Evolutionary conservation across 1,140 invertebrate species (phyloP), one percentile per base, ranked within the genome.

Genomic region (Megalopta genalis): DNA sequence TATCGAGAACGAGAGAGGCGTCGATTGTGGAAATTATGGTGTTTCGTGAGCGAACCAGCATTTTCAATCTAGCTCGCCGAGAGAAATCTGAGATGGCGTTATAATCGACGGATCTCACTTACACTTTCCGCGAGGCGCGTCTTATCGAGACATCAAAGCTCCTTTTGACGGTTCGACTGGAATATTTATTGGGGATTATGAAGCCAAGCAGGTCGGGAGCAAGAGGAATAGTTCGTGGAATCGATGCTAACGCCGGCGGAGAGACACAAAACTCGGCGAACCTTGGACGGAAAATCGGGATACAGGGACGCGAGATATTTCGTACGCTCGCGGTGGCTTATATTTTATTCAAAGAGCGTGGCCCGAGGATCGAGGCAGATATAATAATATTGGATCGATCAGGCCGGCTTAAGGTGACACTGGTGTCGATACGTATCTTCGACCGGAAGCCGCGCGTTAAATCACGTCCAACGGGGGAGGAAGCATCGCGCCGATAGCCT

Each of bases 331-430:
- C 21, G 54, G 5, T 2, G 2, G 27, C 21, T 52, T 62, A 66
- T 74, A 77, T 60, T 62, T 74, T 79, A 79, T 79, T 79, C 71
- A 67, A n/a, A 1, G 18, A 14, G 23, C 14, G 68, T 27, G 23
- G 14, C 10, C 39, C 18, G 10, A 23, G 52, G 21, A 64, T 39
- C 18, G 14, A 59, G 39, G 3, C 25, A 52, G 25, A 66, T 74
- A 21, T 52, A 74, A 79, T 67, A 74, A 67, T 39, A 74, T 74
- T 74, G 63, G 62, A 66, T 74, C 77, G 71, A 74, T 67, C 77
- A 37, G 16, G 16, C 52, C 39, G 52, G 77, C 16, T 74, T 79
- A 79, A 66, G 63, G 39, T 37, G 49, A 66, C 71, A 60, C 54
- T 25, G 12, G 12, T 16, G 68, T n/a, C 69, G 68, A 71, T 49